These are phyloP conservation scores for Atta cephalotes DNA, from an alignment of 1,140 invertebrate genomes.

Conservation along the genomic window DNA sequence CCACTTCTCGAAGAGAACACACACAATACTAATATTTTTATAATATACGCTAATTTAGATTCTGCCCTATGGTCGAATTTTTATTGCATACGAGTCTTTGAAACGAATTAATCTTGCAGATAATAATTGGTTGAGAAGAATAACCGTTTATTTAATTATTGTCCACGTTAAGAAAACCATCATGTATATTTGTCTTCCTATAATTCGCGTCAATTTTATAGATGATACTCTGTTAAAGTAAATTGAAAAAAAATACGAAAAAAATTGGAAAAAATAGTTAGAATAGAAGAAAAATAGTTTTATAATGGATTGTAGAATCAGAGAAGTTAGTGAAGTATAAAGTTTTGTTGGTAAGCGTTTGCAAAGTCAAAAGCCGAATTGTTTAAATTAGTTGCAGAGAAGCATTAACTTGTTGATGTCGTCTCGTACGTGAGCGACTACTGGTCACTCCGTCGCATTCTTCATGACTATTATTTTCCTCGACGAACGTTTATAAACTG, in stretches of 20 bases:
- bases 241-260: background rate
- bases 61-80: slow-evolving; percentile 17
- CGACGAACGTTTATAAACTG: slow-evolving; percentile 78
- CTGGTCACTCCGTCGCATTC: slow-evolving; percentile 62
- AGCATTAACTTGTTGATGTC: slow-evolving; percentile 70
- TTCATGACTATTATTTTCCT: slow-evolving; percentile 74
- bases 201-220: background rate
- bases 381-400: slow-evolving; percentile 59
- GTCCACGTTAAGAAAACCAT: background rate
- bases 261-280: background rate
- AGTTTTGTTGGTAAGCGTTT: background rate
- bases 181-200: background rate
- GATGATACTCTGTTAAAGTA: background rate
- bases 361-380: slow-evolving; percentile 40
- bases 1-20: slow-evolving; percentile 24
- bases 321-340: background rate
- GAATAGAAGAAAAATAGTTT: background rate
- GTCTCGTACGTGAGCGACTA: slow-evolving; percentile 73
- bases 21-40: slow-evolving; percentile 45
- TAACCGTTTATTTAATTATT: slow-evolving; percentile 27
- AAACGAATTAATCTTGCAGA: slow-evolving; percentile 4
- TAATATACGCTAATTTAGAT: slow-evolving; percentile 42
- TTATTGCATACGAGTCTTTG: slow-evolving; percentile 1
- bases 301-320: background rate
- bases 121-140: slow-evolving; percentile 38